Evolutionary conservation across 30 jellyfish, hydroid and myxozoan species (phyloP), one percentile per base, ranked within the genome.

Genomic region (Turritopsis dohrnii): DNA sequence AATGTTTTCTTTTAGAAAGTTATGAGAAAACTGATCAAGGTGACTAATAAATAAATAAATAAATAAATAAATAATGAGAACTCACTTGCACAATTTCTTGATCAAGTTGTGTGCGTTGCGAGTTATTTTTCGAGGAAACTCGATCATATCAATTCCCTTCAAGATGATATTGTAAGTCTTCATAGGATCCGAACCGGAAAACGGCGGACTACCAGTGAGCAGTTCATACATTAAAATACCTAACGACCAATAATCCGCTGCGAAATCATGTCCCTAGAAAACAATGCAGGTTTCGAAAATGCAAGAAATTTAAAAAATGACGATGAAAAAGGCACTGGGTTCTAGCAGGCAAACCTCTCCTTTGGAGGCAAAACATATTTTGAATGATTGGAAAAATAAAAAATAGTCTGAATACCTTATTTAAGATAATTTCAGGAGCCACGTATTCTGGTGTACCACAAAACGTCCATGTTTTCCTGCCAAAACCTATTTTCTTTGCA

Each of bases 141-240:
- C 99, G 8, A 95, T 87, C 97, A 87, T 89, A 74, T 95, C 99
- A 24, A 95, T 87, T 74, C 99, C 99, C 71, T 95, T 95, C 29
- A 95, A 87, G 31, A 89, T 89, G 74, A 89, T 89, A 74, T 95
- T 95, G 86, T 95, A 95, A 23, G 97, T 95, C 92, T 95, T 95
- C 99, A 95, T 95, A 21, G 99, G 97, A 79, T 95, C 99, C 9
- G 97, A 91, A 22, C 99, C 99, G 74, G 97, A 89, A 82, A 95
- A 95, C 73, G 99, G 99, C 20, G 99, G 97, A 75, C 96, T 89
- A 65, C 99, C 99, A 19, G 97, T 90, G 18, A 95, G 95, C 81
- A 95, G 83, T 76, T 95, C 99, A 27, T 95, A 95, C 96, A 95
- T 95, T 90, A 95, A 75, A 88, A 95, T 95, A 29, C 99, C 99